These are phyloP conservation scores for Scylla paramamosain DNA, from an alignment of 1,140 invertebrate genomes.

Conservation along the genomic window DNA sequence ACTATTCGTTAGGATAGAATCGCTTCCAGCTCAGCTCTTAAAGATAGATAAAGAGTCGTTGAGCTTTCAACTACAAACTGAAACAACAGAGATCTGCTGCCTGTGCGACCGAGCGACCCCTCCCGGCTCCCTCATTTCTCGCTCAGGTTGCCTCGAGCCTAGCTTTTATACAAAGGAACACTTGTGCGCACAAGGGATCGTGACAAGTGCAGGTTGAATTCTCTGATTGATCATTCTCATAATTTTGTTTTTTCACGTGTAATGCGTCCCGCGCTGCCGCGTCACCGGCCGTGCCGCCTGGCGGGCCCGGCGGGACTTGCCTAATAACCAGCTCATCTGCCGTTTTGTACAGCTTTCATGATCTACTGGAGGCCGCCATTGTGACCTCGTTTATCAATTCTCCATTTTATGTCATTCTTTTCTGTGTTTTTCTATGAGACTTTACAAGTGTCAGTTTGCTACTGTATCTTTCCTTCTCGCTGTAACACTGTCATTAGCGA, in stretches of 20 bases:
- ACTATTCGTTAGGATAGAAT: neutral
- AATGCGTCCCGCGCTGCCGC: neutral
- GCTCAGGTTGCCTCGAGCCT: neutral
- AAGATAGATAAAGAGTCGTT: neutral
- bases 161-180: neutral
- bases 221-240: neutral
- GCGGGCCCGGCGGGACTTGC: neutral
- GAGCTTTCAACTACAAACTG: neutral
- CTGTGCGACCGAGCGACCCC: neutral
- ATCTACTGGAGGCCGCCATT: neutral
- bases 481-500: neutral
- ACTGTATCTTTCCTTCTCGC: neutral
- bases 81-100: neutral
- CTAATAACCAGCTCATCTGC: slow-evolving; percentile 45
- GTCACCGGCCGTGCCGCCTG: too few species aligned
- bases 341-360: slow-evolving; percentile 34
- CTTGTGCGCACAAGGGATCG: neutral
- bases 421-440: neutral
- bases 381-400: neutral
- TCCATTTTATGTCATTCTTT: neutral
- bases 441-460: neutral
- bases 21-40: neutral
- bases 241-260: neutral
- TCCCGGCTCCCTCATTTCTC: neutral
- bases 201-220: neutral